Evolutionary conservation across 92 coral and sea anemone species (phyloP).

Genomic region (Anthopleura xanthogrammica): DNA sequence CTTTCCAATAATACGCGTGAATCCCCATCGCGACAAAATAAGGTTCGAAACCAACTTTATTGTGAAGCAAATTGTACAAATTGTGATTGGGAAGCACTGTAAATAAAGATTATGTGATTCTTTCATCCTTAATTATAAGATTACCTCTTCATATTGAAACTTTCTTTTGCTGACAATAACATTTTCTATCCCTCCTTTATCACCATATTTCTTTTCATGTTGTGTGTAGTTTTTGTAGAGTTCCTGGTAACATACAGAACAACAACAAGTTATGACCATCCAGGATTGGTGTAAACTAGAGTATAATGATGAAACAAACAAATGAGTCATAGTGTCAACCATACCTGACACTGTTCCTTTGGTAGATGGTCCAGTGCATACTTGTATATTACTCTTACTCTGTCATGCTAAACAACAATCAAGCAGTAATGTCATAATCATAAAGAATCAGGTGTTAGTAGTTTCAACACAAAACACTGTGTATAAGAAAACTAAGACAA

Average conservation of each 20-base stretch:
- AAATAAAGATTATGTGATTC: too few relatives aligned
- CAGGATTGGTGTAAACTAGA: background rate
- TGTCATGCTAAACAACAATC: slow-evolving; percentile 70
- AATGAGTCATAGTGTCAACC: background rate
- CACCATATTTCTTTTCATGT: slow-evolving; percentile 98
- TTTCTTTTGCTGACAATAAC: slow-evolving; percentile 97
- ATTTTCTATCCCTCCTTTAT: slow-evolving; percentile 96
- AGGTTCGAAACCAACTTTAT: too few relatives aligned
- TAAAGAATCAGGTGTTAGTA: too few relatives aligned
- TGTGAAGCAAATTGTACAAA: too few relatives aligned
- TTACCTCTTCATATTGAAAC: slow-evolving; percentile 98
- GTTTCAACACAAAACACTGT: too few relatives aligned
- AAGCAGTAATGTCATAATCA: background rate
- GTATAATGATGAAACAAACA: background rate
- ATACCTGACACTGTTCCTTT: slow-evolving; percentile 93
- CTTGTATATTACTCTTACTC: slow-evolving; percentile 95
- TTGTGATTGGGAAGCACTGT: too few relatives aligned
- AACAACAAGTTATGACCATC: background rate
- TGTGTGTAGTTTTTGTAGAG: slow-evolving; percentile 94
- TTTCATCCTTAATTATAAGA: too few relatives aligned
- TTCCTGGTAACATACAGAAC: slow-evolving; percentile 44
- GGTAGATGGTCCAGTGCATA: slow-evolving; percentile 94
- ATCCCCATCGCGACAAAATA: too few relatives aligned
- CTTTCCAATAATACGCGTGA: too few relatives aligned
- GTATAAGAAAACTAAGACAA: too few relatives aligned